Percentiles rank a stretch among this genome's conserved stretches.
These are phyloP conservation scores for Poicephalus gulielmi DNA, from an alignment of 2,113 vertebrate species.

Conservation along the genomic window DNA sequence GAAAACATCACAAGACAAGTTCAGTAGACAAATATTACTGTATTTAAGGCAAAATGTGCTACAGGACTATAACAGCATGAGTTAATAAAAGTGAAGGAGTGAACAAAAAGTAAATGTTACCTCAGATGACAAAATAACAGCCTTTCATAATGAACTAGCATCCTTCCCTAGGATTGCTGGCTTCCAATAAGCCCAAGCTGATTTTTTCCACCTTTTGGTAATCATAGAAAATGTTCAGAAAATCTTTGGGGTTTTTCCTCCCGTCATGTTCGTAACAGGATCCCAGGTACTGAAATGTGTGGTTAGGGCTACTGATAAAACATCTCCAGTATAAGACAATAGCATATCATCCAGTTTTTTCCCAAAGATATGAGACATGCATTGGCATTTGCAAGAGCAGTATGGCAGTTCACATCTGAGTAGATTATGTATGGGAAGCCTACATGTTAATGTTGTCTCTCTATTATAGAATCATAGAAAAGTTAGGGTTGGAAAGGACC, in stretches of 20 bases:
- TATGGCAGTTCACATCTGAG: not conserved
- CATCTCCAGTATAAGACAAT: not conserved
- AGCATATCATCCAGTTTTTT: not conserved
- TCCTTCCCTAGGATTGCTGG: not conserved
- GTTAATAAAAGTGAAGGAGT: constrained; percentile 13
- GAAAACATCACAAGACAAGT: not conserved
- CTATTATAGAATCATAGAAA: not conserved
- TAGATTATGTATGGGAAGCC: not conserved
- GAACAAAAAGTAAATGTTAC: constrained; percentile 37
- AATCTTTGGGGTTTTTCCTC: not conserved
- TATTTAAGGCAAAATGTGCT: not conserved
- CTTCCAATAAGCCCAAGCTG: not conserved
- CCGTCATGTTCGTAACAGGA: not conserved
- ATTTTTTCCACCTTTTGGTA: not conserved
- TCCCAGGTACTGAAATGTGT: not conserved
- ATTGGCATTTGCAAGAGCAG: not conserved
- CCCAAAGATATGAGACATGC: not conserved
- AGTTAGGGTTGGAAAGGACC: no score
- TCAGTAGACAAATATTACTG: not conserved
- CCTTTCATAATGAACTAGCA: constrained; percentile 12
- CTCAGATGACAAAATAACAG: not conserved
- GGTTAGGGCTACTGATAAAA: not conserved
- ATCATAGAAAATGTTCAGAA: not conserved
- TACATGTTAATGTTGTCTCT: not conserved
- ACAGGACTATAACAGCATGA: not conserved